Evolutionary conservation across 2,797 vertebrate species (phyloP), one percentile per base, ranked within the genome.

Genomic region (Pseudomugil gertrudae): DNA sequence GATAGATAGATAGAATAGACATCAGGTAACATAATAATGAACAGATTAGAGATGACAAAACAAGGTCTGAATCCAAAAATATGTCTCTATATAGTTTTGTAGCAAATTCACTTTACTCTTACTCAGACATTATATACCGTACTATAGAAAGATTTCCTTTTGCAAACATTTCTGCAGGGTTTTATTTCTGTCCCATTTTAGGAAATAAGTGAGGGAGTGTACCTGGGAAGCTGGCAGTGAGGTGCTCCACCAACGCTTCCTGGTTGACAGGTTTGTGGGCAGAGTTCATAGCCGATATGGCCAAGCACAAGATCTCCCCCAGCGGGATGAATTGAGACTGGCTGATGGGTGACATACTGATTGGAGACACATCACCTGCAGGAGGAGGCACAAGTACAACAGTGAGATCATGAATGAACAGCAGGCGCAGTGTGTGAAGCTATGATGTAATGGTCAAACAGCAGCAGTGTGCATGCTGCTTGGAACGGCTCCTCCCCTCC

Each of bases 271-370:
- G 95, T 89, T 99, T 98, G 88, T 96, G 96, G 84, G 97, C 95
- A 66, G 97, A 96, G 93, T 99, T 99, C 97, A 99, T 98, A 89
- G 97, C 94, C 32, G 97, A 98, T 93, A 99, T 96, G 91, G 98
- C 97, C 94, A 99, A 92, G 93, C 98, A 99, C 91, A 99, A 96
- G 92, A 99, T 98, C 92, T 99, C 98, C 85, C 98, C 97, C 78
- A 99, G 96, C 58, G 98, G 98, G 92, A 99, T 99, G 93, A 99
- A 99, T 93, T 99, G 98, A 72, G 98, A 99, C 90, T 99, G 98
- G 93, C 96, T 98, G 95, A 99, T 97, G 79, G 98, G 98, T 90
- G 97, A 99, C 98, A 99, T 99, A 90, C 96, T 98, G 95, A 99
- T 98, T 69, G 98, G 98, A 88, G 97, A 98, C 85, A 99, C 98